Conservation (phyloP, 2,888 invertebrate genomes). For the Danaus chrysippus region DNA sequence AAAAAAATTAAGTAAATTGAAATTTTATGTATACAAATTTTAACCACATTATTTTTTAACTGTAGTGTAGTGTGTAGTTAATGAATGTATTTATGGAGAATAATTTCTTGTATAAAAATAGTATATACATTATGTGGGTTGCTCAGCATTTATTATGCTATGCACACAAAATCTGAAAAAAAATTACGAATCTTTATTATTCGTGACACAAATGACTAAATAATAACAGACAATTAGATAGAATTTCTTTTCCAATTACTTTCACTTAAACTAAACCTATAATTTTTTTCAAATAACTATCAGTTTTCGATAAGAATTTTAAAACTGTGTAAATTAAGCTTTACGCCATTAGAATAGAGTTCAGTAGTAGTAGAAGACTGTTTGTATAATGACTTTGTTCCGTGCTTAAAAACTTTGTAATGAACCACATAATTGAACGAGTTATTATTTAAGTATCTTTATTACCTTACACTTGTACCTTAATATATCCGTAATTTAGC, state of each 20-base stretch:
- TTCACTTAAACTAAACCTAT: slow-evolving; percentile 46
- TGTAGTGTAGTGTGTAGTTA: too few relatives aligned
- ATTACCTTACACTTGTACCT: neutral
- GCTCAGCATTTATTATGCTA: neutral
- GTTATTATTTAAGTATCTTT: neutral
- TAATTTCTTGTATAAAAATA: too few relatives aligned
- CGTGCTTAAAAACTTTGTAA: slow-evolving; percentile 26
- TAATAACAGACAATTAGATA: slow-evolving; percentile 21
- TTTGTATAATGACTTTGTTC: slow-evolving; percentile 28
- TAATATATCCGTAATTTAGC: neutral
- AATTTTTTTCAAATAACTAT: slow-evolving; percentile 21
- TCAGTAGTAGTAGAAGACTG: neutral
- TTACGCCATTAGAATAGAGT: neutral
- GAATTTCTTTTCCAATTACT: slow-evolving; percentile 16
- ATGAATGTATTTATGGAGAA: too few relatives aligned
- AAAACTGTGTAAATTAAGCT: neutral
- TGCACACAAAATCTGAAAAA: neutral
- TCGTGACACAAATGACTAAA: neutral
- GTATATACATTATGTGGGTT: too few relatives aligned
- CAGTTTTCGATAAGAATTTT: slow-evolving; percentile 13
- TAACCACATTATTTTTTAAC: too few relatives aligned
- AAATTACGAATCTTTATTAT: neutral
- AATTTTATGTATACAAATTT: too few relatives aligned
- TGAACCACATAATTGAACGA: slow-evolving; percentile 22
- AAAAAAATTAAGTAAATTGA: too few relatives aligned